Percentiles rank a stretch among this genome's conserved stretches.
Evolutionary conservation across 1,140 invertebrate genomes (phyloP).

Genomic region (Drosophila obscura): DNA sequence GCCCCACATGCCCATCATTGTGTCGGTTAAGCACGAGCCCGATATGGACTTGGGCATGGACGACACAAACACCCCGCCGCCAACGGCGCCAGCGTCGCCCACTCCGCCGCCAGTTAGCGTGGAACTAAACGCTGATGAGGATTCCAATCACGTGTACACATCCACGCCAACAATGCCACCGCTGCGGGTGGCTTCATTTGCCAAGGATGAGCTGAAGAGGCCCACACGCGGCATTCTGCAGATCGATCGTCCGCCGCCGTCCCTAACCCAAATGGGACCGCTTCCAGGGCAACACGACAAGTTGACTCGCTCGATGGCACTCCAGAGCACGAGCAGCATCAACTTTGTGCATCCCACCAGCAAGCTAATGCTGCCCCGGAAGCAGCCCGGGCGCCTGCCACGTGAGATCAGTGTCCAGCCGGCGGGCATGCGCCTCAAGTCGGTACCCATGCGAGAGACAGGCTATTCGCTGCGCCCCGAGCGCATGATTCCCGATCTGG

Average conservation of each 20-base stretch:
- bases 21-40: slow-evolving; percentile 66
- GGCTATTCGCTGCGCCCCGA: slow-evolving; percentile 67
- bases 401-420: slow-evolving; percentile 58
- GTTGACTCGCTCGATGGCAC: slow-evolving; percentile 44
- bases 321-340: slow-evolving; percentile 62
- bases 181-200: slow-evolving; percentile 59
- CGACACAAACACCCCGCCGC: slow-evolving; percentile 60
- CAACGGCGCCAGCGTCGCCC: slow-evolving; percentile 67
- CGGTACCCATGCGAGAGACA: slow-evolving; percentile 66
- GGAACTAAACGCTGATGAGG: slow-evolving; percentile 10
- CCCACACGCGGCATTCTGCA: slow-evolving; percentile 54
- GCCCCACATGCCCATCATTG: slow-evolving; percentile 58
- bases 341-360: slow-evolving; percentile 66
- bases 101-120: slow-evolving; percentile 46
- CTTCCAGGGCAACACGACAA: background rate
- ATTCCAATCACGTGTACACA: background rate
- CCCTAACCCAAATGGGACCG: slow-evolving; percentile 26
- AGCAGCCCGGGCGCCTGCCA: slow-evolving; percentile 51
- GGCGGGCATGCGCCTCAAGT: slow-evolving; percentile 54
- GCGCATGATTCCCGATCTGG: slow-evolving; percentile 65
- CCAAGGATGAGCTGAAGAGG: slow-evolving; percentile 20
- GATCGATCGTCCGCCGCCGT: slow-evolving; percentile 54
- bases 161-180: slow-evolving; percentile 43
- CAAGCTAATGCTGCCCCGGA: slow-evolving; percentile 66
- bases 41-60: slow-evolving; percentile 70